Evolutionary conservation across 2,888 invertebrate species (phyloP).

Genomic region (Operophtera brumata): DNA sequence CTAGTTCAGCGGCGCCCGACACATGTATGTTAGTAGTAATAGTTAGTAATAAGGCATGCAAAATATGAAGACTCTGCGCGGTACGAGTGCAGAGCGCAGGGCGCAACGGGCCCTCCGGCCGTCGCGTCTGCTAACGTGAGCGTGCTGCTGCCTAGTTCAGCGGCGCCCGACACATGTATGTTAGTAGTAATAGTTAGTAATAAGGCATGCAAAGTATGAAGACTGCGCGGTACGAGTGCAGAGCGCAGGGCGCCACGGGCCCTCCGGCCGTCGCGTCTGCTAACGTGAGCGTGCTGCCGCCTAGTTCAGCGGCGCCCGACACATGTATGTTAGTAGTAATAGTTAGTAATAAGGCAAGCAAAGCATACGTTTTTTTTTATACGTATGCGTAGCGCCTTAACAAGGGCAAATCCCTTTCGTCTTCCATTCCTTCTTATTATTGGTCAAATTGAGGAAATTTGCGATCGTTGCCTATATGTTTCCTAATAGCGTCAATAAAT

Average conservation of each 20-base stretch:
- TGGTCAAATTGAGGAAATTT: too few species aligned
- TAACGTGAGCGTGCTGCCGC: constrained; percentile 74
- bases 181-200: too few species aligned
- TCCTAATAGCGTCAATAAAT: too few species aligned
- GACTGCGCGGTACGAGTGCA: constrained; percentile 92
- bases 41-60: constrained; percentile 88
- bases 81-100: constrained; percentile 91
- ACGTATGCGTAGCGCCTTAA: too few species aligned
- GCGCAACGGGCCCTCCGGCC: constrained; percentile 82
- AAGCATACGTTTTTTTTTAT: too few species aligned
- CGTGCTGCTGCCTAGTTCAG: constrained; percentile 60
- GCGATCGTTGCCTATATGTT: not conserved
- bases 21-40: constrained; percentile 66
- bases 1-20: constrained; percentile 69
- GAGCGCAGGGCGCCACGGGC: constrained; percentile 86
- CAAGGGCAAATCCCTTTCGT: not conserved
- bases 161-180: constrained; percentile 74
- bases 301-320: constrained; percentile 69
- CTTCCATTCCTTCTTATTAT: not conserved
- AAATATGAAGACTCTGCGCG: constrained; percentile 87
- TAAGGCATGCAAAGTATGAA: constrained; percentile 86
- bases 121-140: constrained; percentile 79
- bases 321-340: constrained; percentile 65
- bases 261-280: constrained; percentile 79
- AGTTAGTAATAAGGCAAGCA: constrained; percentile 88